Evolutionary conservation across 2,888 invertebrate species (phyloP), one percentile per base, ranked within the genome.

Genomic region (Drosophila eohydei): DNA sequence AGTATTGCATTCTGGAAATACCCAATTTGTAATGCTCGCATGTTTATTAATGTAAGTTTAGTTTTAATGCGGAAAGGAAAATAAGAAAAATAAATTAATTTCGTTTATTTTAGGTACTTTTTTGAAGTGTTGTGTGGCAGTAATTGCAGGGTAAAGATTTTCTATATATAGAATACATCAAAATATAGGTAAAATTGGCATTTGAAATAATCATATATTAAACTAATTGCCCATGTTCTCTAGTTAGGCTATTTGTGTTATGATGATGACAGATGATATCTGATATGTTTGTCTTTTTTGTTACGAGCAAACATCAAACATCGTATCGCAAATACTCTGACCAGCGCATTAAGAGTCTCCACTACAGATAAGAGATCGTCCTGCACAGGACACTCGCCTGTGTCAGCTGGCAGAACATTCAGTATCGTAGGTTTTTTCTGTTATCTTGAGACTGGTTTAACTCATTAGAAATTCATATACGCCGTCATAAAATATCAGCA

Each of bases 1-100:
- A 38, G 28, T 50, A 12, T 50, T 58, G 12, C 3, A 21, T 3
- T 11, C 28, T 28, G 58, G 58, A 38, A 59, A 16, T 38, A 36
- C 58, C 58, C 50, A 9, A 16, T 16, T 40, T 4, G 7, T 16
- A 55, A 30, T 12, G n/a, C 7, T 28, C 48, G 36, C 58, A 30
- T 36, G 58, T 30, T 7, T 14, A 38, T 6, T 30, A 28, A 28
- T 36, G 4, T 26, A 44, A 14, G 43, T 56, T 32, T 56, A 32
- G 41, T 43, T 32, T 43, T 32, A 32, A 43, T 43, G 5, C 28
- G 7, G 9, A 11, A 46, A 16, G 9, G 50, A 50, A 50, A 34
- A 14, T 21, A 14, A 1, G 16, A 50, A 50, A 32, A 50, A 50
- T 16, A 26, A 51, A 51, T 40, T 9, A 8, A 16, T 28, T 16